phyloP scores from a whole-genome alignment of 2,113 vertebrate species.

The Elephantulus edwardii region DNA sequence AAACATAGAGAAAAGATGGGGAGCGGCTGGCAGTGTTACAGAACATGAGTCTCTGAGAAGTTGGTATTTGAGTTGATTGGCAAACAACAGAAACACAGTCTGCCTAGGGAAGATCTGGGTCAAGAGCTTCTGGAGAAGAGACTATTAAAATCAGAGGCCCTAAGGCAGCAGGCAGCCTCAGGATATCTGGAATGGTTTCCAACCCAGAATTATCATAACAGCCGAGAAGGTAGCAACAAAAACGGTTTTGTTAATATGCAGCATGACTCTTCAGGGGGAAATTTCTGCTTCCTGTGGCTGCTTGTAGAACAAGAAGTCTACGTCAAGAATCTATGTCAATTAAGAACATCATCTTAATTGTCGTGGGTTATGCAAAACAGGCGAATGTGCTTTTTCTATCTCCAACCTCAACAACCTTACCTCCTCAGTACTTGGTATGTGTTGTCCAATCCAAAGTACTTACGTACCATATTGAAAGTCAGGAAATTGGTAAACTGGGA shows the following conservation, averaged over 20 bases:
- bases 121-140: background rate
- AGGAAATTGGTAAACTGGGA: background rate
- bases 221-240: background rate
- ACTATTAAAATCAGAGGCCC: slow-evolving; percentile 9
- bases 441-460: background rate
- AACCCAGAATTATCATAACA: background rate
- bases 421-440: background rate
- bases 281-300: background rate
- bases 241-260: slow-evolving; percentile 10
- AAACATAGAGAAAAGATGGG: background rate
- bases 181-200: background rate
- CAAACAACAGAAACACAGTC: background rate
- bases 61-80: background rate
- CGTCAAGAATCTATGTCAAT: background rate
- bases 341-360: background rate
- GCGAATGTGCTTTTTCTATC: background rate
- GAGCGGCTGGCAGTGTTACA: background rate
- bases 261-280: background rate
- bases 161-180: slow-evolving; percentile 18
- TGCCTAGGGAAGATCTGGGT: slow-evolving; percentile 17
- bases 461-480: background rate
- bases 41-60: background rate
- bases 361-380: background rate
- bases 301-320: background rate
- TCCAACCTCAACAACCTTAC: background rate